These are phyloP conservation scores for Struthidea cinerea DNA, from an alignment of 2,113 vertebrate species.

Conservation along the genomic window DNA sequence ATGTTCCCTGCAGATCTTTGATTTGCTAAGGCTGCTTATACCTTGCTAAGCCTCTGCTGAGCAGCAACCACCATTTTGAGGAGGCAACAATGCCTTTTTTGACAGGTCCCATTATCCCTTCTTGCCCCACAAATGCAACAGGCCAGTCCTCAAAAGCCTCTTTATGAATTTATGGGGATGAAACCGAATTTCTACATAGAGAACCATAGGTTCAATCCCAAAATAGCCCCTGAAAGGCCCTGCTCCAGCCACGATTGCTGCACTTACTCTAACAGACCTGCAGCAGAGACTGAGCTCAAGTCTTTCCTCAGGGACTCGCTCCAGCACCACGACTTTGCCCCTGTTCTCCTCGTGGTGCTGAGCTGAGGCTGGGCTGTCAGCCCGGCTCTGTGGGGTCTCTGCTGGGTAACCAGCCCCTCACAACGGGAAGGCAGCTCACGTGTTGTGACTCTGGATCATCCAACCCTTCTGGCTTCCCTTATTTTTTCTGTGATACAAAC, in stretches of 20 bases:
- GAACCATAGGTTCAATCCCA: background rate
- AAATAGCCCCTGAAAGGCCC: background rate
- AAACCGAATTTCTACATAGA: background rate
- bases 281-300: background rate
- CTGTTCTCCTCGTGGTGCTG: rapidly evolving
- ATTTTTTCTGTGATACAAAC: background rate
- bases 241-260: background rate
- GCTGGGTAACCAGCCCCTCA: background rate
- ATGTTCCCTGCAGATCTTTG: constrained; percentile 39
- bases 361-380: background rate
- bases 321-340: background rate
- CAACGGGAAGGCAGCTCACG: background rate
- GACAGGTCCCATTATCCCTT: background rate
- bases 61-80: background rate
- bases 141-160: background rate
- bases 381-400: background rate
- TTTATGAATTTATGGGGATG: background rate
- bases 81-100: background rate
- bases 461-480: background rate
- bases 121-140: background rate
- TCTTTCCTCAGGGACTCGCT: background rate
- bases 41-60: constrained; percentile 7
- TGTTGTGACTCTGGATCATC: background rate
- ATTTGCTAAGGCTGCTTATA: constrained; percentile 45
- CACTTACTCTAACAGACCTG: background rate